These are phyloP conservation scores for Heliconius charithonia DNA, from an alignment of 2,888 invertebrate species.

Conservation along the genomic window DNA sequence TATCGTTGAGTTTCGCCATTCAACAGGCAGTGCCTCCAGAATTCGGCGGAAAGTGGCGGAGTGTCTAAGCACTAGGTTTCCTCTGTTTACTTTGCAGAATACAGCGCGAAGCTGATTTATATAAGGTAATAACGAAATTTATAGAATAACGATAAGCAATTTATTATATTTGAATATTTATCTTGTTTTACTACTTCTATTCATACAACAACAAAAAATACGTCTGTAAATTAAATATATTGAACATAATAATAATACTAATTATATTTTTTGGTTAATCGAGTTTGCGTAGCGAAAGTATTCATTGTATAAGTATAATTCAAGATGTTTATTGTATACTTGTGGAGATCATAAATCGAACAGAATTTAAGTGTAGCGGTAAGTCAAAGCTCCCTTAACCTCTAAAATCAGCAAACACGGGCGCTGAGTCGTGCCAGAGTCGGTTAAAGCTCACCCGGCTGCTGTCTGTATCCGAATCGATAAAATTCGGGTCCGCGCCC, in stretches of 20 bases:
- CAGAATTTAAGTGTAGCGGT: conserved; percentile 66
- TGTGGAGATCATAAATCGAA: conserved; percentile 57
- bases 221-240: no score
- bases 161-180: no score
- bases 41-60: no score
- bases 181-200: no score
- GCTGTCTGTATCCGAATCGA: conserved; percentile 82
- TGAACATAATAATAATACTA: background rate
- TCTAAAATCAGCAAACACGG: conserved; percentile 79
- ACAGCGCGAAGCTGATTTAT: no score
- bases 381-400: conserved; percentile 79
- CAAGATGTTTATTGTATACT: conserved; percentile 16
- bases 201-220: no score
- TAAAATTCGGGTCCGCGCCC: conserved; percentile 83
- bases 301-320: background rate
- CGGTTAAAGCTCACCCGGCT: conserved; percentile 76
- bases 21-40: no score
- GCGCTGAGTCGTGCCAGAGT: conserved; percentile 80
- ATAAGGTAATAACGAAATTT: no score
- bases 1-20: no score
- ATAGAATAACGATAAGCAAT: no score
- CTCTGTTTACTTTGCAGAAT: no score
- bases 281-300: background rate
- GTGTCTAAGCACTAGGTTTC: no score
- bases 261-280: background rate